Conservation (phyloP, 2,797 vertebrate genomes). For the Cottoperca gobio region DNA sequence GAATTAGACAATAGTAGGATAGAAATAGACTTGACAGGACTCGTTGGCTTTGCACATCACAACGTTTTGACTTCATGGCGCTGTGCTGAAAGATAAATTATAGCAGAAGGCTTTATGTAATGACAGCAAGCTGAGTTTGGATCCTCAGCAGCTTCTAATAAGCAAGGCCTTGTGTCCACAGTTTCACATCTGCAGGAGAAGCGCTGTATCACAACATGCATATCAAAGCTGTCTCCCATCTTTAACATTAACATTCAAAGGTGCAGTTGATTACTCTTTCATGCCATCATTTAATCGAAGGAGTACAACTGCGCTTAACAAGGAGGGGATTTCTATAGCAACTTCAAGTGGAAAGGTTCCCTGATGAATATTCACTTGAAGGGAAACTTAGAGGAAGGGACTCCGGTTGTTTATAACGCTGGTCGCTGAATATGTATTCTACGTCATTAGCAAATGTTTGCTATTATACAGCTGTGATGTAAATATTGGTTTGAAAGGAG, state of each 20-base stretch:
- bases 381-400: conserved; percentile 47
- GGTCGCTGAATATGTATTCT: conserved; percentile 54
- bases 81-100: conserved; percentile 24
- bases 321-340: conserved; percentile 48
- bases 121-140: conserved; percentile 30
- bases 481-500: conserved; percentile 29
- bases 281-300: conserved; percentile 45
- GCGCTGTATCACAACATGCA: conserved; percentile 26
- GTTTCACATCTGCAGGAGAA: conserved; percentile 9
- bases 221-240: conserved; percentile 50
- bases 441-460: conserved; percentile 60
- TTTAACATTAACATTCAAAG: conserved; percentile 49
- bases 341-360: conserved; percentile 46
- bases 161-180: conserved; percentile 36
- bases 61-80: conserved; percentile 30
- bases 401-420: conserved; percentile 61
- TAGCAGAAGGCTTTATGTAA: conserved; percentile 38
- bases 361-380: conserved; percentile 76
- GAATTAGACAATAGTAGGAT: conserved; percentile 40
- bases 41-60: conserved; percentile 39
- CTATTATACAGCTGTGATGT: conserved; percentile 18
- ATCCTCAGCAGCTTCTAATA: conserved; percentile 39
- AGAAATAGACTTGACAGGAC: conserved; percentile 29
- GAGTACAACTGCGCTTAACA: conserved; percentile 24
- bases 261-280: conserved; percentile 41